Base-by-base conservation (phyloP, 2,888 invertebrate genomes). In the Odontomyia ornata region DNA sequence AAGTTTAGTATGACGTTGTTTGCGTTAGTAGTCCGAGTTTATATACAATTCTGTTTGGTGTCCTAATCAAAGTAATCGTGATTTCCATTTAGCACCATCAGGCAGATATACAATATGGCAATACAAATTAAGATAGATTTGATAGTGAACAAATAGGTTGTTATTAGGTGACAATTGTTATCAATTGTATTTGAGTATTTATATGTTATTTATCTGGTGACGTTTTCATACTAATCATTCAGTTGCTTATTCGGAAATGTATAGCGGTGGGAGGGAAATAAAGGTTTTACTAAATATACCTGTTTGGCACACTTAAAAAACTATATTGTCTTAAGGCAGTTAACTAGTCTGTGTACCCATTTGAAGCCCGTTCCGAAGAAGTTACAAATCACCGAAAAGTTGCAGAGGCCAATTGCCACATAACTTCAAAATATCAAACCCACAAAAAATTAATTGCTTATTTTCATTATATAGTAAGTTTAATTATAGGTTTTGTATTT, bases 111-210 rank as follows among this genome's bases (percentile, higher is more conserved):
- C 15, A 52, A 15, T 13, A 52, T n/a, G n/a, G n/a, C n/a, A n/a
- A n/a, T n/a, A 18, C 56, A 56, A 13, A n/a, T 1, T 56, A 56
- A 56, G 56, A 18, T 56, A 56, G n/a, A 18, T 18, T 56, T 56
- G 56, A 56, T 56, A 56, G 56, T 56, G 56, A 56, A 18, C 56
- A 56, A 56, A 56, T 56, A 56, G 56, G 56, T 18, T 56, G 18
- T 56, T 56, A 56, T n/a, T 7, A 18, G n/a, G 13, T 5, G n/a
- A 56, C 13, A n/a, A n/a, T 56, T 56, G 56, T 56, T 56, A 56
- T 56, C 56, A 18, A 56, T 56, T 15, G n/a, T 56, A 56, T 18
- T n/a, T 11, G 56, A 56, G 56, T 5, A n/a, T 18, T n/a, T 43
- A 9, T 56, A 7, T 18, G 18, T n/a, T 56, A 56, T 11, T 56